Base-by-base conservation (phyloP, 2,797 vertebrate genomes). In the Merluccius polli region DNA sequence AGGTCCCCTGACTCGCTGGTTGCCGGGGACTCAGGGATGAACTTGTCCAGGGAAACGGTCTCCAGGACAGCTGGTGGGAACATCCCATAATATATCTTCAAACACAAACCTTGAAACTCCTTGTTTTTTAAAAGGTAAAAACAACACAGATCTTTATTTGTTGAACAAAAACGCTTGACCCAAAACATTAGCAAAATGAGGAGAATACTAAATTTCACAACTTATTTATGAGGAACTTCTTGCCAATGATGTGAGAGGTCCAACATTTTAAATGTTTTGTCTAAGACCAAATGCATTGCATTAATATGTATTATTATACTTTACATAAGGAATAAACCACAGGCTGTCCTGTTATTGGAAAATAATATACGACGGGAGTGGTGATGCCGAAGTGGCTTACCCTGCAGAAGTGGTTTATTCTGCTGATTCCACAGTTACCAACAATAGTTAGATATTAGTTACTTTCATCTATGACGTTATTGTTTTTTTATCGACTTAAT, bases 11-110 rank as follows among this genome's bases (percentile, higher is more conserved):
- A 68, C 41, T 98, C 96, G 12, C 74, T 87, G 30, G 83, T 77
- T 0, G 92, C 84, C 1, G 89, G 83, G 0, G 93, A 89, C 38
- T 98, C 96, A 31, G 93, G 91, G 31, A 95, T 94, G 38, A 95
- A 95, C 79, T 95, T 93, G 75, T 98, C 96, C 82, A 93, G 85
- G 0, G 96, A 95, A 1, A 94, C 92, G 0, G 96, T 94, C 63
- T 97, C 97, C 33, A 96, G 87, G 72, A 96, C 95, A 76, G 92
- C 96, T 96, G 93, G 87, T 81, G 59, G 59, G 24, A 27, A 65
- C 59, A 65, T 27, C 59, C 59, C 9, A 9, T n/a, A 24, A 24
- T 59, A n/a, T 9, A 10, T n/a, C 52, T n/a, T 9, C n/a, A 21
- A 24, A 59, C 21, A n/a, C 52, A 59, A 59, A 59, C 52, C 52